Conservation (phyloP, 2,888 invertebrate genomes). For the Drosophila phalerata region DNA sequence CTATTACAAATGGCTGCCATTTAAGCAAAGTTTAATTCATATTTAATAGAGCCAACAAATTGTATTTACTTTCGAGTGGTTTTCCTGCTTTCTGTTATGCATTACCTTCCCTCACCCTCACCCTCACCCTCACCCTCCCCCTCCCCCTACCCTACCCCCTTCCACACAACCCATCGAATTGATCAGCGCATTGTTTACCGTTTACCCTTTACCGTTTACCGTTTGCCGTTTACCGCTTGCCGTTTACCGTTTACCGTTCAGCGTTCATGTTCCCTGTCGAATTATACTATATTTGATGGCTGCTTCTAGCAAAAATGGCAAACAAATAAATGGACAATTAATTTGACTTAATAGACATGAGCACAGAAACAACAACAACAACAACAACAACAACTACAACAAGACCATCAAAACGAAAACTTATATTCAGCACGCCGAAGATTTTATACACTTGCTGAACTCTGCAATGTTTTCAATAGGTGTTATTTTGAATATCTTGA, state of each 20-base stretch:
- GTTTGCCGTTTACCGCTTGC: constrained; percentile 5
- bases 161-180: neutral
- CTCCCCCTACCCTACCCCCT: neutral
- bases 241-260: constrained; percentile 17
- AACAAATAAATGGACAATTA: constrained; percentile 79
- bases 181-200: constrained; percentile 8
- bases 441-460: constrained; percentile 1
- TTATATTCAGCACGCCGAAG: too few relatives aligned
- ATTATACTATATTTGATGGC: constrained; percentile 79
- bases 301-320: constrained; percentile 58
- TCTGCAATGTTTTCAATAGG: neutral
- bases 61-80: constrained; percentile 73
- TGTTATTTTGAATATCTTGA: neutral
- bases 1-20: constrained; percentile 40
- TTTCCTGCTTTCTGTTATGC: constrained; percentile 26
- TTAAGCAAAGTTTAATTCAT: constrained; percentile 67
- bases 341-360: constrained; percentile 80
- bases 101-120: neutral
- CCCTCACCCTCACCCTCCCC: neutral
- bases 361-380: constrained; percentile 25
- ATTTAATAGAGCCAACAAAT: constrained; percentile 72
- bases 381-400: constrained; percentile 1
- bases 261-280: constrained; percentile 74
- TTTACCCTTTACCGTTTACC: constrained; percentile 1
- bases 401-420: neutral